phyloP scores from a whole-genome alignment of 2,888 invertebrate species.

The Drosophila paramelanica region DNA sequence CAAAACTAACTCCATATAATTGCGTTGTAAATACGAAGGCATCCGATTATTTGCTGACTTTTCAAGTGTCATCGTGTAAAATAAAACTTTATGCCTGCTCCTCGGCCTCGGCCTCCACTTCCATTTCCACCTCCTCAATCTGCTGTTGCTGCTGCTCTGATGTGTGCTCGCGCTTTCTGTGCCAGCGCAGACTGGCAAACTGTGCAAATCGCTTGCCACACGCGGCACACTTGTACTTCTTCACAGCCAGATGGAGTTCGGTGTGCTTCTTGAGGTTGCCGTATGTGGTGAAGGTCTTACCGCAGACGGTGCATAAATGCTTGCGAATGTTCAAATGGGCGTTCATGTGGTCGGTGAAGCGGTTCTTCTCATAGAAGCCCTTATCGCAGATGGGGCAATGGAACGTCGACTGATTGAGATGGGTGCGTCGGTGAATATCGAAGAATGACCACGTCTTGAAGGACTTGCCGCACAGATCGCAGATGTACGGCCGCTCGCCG shows the following conservation, averaged over 20 bases:
- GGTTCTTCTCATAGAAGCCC: conserved; percentile 81
- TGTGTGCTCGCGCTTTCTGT: conserved; percentile 63
- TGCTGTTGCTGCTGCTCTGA: conserved; percentile 28
- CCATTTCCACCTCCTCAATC: conserved; percentile 8
- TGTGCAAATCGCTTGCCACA: conserved; percentile 79
- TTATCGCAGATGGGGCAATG: conserved; percentile 81
- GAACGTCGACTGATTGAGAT: conserved; percentile 79
- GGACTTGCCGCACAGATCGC: conserved; percentile 79
- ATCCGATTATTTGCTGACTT: background rate
- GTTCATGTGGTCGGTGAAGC: conserved; percentile 82
- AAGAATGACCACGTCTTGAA: conserved; percentile 83
- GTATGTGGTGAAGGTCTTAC: conserved; percentile 77
- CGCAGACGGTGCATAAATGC: conserved; percentile 78
- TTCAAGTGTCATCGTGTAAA: background rate
- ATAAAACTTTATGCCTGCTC: conserved; percentile 11
- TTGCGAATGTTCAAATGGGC: conserved; percentile 80
- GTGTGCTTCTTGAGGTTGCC: conserved; percentile 80
- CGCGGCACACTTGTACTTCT: conserved; percentile 77
- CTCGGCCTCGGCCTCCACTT: background rate
- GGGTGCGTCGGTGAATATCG: conserved; percentile 77
- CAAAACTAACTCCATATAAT: conserved; percentile 29
- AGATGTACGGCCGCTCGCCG: conserved; percentile 79
- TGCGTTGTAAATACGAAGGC: conserved; percentile 34
- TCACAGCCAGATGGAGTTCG: conserved; percentile 74
- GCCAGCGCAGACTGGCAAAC: conserved; percentile 79